Base-by-base conservation (phyloP, 2,797 vertebrate genomes). In the Sphaeramia orbicularis region DNA sequence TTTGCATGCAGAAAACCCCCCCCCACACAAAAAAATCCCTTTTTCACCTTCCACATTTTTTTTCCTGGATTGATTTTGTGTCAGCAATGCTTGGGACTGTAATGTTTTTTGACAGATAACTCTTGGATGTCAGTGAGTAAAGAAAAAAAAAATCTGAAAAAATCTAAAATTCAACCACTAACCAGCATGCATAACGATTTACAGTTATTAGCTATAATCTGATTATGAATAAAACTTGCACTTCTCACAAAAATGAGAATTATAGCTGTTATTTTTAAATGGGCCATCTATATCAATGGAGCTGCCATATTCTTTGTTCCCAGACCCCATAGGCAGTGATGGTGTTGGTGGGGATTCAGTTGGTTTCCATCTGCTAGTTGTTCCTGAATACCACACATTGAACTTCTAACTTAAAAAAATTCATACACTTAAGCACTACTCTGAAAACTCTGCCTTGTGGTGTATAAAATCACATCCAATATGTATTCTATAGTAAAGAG, bases 41-140 rank as follows among this genome's bases (percentile, higher is more conserved):
- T 66, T 80, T 32, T 54, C 61, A 12, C 11, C 27, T 64, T 72
- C 51, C 24, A 58, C 16, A 74, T 71, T 47, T 54, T n/a, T n/a
- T 35, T 24, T 45, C 21, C 40, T 19, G 19, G 71, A 80, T 65
- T 56, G 36, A 70, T 77, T 78, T 65, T 68, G 41, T 63, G 61
- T 71, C 61, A 74, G 51, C 48, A 14, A 18, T 36, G 36, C 65
- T 49, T 24, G 51, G 52, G 50, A 68, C 37, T 12, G 13, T 47
- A 42, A 72, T 74, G 35, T 18, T 62, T 74, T 69, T 70, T 82
- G 64, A 51, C 57, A 78, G 51, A 35, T 51, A 14, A 47, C 32
- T 74, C n/a, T n/a, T n/a, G n/a, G n/a, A n/a, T n/a, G n/a, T n/a
- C 19, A 10, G 52, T 48, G 27, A 56, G 30, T 15, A 27, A 81